phyloP scores from a whole-genome alignment of 2,113 vertebrate genomes.

The Thomomys bottae region DNA sequence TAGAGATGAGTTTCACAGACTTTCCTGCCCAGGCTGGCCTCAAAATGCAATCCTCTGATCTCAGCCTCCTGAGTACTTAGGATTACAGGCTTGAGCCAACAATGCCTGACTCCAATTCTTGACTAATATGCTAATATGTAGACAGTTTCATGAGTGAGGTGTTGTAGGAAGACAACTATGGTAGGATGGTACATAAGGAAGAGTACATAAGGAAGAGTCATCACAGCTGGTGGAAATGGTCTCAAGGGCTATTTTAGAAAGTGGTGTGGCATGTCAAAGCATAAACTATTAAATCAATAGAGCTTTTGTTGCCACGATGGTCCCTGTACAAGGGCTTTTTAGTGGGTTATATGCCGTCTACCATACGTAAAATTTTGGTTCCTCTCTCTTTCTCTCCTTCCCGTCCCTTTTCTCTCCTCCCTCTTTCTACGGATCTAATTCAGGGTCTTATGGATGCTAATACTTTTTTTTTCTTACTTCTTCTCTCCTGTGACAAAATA shows the following conservation, averaged over 20 bases:
- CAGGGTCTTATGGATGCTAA: background rate
- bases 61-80: too few relatives aligned
- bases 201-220: background rate
- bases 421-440: background rate
- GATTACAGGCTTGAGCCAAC: too few relatives aligned
- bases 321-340: background rate
- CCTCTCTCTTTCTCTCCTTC: background rate
- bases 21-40: too few relatives aligned
- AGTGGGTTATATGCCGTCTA: background rate
- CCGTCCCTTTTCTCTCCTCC: background rate
- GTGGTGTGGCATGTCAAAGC: background rate
- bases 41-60: too few relatives aligned
- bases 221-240: background rate
- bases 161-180: background rate
- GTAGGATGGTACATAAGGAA: background rate
- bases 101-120: background rate
- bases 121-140: background rate
- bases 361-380: background rate
- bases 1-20: too few relatives aligned
- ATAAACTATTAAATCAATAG: background rate
- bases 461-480: too few relatives aligned
- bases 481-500: too few relatives aligned
- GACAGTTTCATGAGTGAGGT: background rate
- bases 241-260: background rate
- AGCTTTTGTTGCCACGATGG: background rate